phyloP scores from a whole-genome alignment of 1,140 invertebrate species.

The Manduca sexta region DNA sequence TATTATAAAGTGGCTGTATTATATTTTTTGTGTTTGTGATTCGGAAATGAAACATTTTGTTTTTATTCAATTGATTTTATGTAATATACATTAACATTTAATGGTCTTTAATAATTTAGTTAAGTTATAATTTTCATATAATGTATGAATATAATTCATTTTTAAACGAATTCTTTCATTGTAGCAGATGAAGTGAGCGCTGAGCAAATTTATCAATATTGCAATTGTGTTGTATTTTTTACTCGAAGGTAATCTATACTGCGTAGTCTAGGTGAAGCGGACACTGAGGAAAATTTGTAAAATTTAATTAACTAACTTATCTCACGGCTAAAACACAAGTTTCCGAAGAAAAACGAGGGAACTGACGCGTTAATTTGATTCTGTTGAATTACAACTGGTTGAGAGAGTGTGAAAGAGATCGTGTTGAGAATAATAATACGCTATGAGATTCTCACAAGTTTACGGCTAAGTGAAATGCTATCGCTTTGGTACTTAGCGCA shows the following conservation, averaged over 20 bases:
- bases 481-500: not conserved
- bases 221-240: not conserved
- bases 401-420: constrained; percentile 48
- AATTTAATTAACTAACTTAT: constrained; percentile 69
- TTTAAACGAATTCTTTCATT: too few relatives aligned
- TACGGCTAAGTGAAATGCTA: not conserved
- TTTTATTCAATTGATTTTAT: too few relatives aligned
- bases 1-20: too few relatives aligned
- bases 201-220: not conserved
- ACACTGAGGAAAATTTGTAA: constrained; percentile 43
- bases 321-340: constrained; percentile 65
- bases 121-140: too few relatives aligned
- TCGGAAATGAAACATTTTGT: too few relatives aligned
- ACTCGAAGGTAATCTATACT: constrained; percentile 26
- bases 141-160: constrained; percentile 32
- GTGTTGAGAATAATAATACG: constrained; percentile 43
- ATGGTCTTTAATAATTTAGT: too few relatives aligned
- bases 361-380: constrained; percentile 68
- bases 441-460: not conserved
- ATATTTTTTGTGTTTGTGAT: too few relatives aligned
- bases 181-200: too few relatives aligned
- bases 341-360: constrained; percentile 65
- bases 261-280: constrained; percentile 32
- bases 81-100: too few relatives aligned
- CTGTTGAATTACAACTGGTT: constrained; percentile 59